Evolutionary conservation across 2,888 invertebrate genomes (phyloP), one percentile per base, ranked within the genome.

Genomic region (Epirrhoe tristata): DNA sequence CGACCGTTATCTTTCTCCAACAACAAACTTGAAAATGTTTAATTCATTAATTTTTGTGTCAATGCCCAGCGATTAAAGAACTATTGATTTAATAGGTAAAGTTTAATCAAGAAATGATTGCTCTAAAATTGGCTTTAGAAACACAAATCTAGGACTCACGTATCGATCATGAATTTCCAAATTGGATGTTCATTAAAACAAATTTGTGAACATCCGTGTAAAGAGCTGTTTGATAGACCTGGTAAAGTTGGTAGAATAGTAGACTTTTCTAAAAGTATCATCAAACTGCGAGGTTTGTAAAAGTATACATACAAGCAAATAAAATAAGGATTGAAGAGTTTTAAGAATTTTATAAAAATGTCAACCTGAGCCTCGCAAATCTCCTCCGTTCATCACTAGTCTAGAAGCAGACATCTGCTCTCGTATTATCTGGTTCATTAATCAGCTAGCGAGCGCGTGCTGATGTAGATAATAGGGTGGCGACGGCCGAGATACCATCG

Each of bases 381-480:
- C 59, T 65, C 24, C 43, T 56, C 14, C 24, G 43, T 55, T 59
- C 55, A 56, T 65, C 64, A 58, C 58, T 58, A 58, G 50, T 59
- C 53, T 78, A 86, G 82, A 79, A 84, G 83, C 79, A 81, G 85
- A 88, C 90, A 88, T 87, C 87, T 88, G 87, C 86, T 89, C 88
- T 87, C 85, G 91, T 92, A 90, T 90, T 91, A 93, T 93, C 93
- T 85, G 81, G 85, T 90, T 91, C 91, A 91, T 91, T 92, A 89
- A 93, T 92, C 93, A 87, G 86, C 82, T 86, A 82, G 88, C 80
- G 80, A 84, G 87, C 90, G 88, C 89, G 91, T 90, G 91, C 88
- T 90, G 93, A 93, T 93, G 91, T 89, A 90, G 92, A 93, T 89
- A 92, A 92, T 92, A 88, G 86, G 86, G 90, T 89, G 90, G 88